Evolutionary conservation across 2,113 vertebrate genomes (phyloP), one percentile per base, ranked within the genome.

Genomic region (Symphodus melops): DNA sequence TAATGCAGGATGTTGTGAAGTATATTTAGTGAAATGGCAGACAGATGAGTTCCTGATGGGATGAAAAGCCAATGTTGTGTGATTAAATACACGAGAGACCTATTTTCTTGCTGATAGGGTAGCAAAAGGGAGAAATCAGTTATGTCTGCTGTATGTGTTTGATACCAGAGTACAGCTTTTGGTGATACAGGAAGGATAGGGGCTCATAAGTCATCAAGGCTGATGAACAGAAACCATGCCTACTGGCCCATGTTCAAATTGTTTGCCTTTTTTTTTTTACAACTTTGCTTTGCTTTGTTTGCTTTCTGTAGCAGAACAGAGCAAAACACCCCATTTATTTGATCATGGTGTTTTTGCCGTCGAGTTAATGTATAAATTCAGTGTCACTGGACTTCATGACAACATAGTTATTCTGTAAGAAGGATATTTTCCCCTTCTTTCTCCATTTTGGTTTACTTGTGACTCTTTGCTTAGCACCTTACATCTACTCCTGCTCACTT

Each of bases 201-300:
- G 73, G 44, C 66, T 69, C 51, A n/a, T n/a, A 74, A 23, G 66
- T 55, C 64, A 75, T 77, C 73, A 57, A 70, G 69, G 69, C 54
- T 81, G 70, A 82, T 83, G 65, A 53, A 78, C 56, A 72, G 64
- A 59, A 77, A 82, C 57, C 59, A 25, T 77, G 63, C 74, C 23
- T 23, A 72, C 74, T 82, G 58, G 79, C 66, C 63, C 75, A 49
- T 69, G 65, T 86, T 86, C 53, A 61, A 62, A 68, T 77, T 65
- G 78, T 80, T 85, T 88, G 59, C 79, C 80, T 72, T 68, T 25
- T 25, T 83, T 74, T 69, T 25, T 83, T 74, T 69, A 14, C 37
- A 52, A 60, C 68, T 66, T 77, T 61, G 70, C 78, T 82, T 77
- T 72, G 81, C 83, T 83, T 79, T 65, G 70, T 79, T 71, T 33